A percentile compares a stretch with the other conserved stretches of the same genome.
Evolutionary conservation across 2,797 vertebrate species (phyloP).

Genomic region (Takifugu rubripes): DNA sequence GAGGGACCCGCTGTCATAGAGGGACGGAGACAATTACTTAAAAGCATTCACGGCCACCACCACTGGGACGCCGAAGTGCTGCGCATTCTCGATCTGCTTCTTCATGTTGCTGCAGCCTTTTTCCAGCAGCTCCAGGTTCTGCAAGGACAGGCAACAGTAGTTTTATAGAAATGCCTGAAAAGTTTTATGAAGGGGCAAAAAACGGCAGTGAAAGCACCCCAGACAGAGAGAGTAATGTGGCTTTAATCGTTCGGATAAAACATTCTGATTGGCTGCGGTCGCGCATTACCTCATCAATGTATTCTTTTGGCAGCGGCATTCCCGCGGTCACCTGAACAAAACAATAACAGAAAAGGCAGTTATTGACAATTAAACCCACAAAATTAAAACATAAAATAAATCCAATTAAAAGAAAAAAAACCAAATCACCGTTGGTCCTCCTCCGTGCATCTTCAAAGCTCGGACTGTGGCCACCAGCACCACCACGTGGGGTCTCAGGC

Average conservation of each 20-base stretch:
- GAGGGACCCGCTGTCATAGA: no score
- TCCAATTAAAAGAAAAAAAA: no score
- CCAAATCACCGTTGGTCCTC: slow-evolving; percentile 86
- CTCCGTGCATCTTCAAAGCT: slow-evolving; percentile 98
- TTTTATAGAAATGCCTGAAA: neutral
- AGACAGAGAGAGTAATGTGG: no score
- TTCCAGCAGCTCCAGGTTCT: slow-evolving; percentile 90
- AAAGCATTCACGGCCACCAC: slow-evolving; percentile 95
- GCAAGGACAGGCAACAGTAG: slow-evolving; percentile 11
- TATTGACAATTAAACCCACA: neutral
- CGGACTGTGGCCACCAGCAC: slow-evolving; percentile 94
- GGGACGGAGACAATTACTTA: slow-evolving; percentile 78
- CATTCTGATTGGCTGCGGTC: neutral
- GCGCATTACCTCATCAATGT: slow-evolving; percentile 86
- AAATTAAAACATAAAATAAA: no score
- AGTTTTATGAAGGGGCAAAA: neutral
- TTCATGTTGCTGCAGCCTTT: slow-evolving; percentile 90
- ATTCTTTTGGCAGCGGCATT: slow-evolving; percentile 89
- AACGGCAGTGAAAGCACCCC: neutral
- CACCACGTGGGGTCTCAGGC: slow-evolving; percentile 91
- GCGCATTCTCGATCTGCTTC: slow-evolving; percentile 94
- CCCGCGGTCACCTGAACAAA: slow-evolving; percentile 88
- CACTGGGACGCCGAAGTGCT: slow-evolving; percentile 88
- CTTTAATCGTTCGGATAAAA: neutral
- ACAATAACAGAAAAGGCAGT: neutral